phyloP scores from a whole-genome alignment of 1,140 invertebrate genomes.

The Leptonema lineaticorne region DNA sequence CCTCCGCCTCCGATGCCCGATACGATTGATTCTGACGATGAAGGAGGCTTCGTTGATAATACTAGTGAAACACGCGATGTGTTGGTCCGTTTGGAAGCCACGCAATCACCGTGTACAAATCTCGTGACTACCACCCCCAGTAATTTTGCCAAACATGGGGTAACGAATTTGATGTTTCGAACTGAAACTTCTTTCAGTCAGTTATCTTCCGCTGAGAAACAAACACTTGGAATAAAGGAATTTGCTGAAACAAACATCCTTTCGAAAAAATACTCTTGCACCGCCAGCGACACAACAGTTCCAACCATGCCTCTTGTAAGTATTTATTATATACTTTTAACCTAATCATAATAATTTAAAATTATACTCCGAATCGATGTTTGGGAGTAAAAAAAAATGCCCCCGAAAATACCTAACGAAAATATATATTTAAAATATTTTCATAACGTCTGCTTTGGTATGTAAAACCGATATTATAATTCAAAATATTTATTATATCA shows the following conservation, averaged over 20 bases:
- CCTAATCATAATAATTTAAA: no score
- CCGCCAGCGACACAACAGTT: not conserved
- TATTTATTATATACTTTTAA: not conserved
- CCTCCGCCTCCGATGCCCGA: not conserved
- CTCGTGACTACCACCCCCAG: slow-evolving; percentile 23
- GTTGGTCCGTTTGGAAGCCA: slow-evolving; percentile 5
- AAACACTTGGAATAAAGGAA: slow-evolving; percentile 4
- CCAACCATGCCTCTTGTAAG: slow-evolving; percentile 22
- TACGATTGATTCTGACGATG: slow-evolving; percentile 9
- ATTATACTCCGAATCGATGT: no score
- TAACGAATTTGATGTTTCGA: not conserved
- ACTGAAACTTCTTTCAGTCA: slow-evolving; percentile 31
- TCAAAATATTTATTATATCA: no score
- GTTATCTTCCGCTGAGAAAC: slow-evolving; percentile 36
- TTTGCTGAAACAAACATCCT: not conserved
- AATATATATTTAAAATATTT: no score
- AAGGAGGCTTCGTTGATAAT: slow-evolving; percentile 29
- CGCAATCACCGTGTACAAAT: slow-evolving; percentile 8
- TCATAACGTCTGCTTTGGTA: no score
- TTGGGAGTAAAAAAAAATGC: no score
- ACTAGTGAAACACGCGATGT: slow-evolving; percentile 11
- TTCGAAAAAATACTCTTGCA: not conserved
- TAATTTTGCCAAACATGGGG: not conserved
- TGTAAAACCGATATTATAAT: no score
- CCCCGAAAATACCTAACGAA: no score